Percentiles rank a stretch among this genome's conserved stretches.
phyloP scores from a whole-genome alignment of 2,888 invertebrate genomes.

The Leptopilina myrica region DNA sequence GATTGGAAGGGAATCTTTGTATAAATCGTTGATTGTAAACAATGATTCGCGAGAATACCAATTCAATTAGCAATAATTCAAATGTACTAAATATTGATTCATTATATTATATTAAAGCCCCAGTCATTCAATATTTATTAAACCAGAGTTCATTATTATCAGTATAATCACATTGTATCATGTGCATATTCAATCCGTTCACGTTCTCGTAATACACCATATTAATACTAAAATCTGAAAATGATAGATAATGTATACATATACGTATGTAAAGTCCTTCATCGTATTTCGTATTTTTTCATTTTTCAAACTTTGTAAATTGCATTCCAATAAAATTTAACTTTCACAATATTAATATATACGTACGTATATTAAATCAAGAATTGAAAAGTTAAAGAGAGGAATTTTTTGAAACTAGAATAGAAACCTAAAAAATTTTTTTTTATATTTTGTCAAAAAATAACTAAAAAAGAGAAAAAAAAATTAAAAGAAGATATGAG shows the following conservation, averaged over 20 bases:
- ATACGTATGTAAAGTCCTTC: too few species aligned
- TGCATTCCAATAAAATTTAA: too few species aligned
- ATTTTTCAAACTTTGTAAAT: background rate
- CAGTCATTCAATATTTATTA: background rate
- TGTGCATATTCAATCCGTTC: background rate
- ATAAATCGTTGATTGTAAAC: background rate
- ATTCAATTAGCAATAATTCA: slow-evolving; percentile 21
- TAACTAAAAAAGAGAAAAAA: background rate
- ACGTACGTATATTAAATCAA: background rate
- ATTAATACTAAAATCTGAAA: background rate
- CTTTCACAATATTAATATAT: background rate
- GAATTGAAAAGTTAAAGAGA: background rate
- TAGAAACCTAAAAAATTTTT: background rate
- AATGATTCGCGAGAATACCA: slow-evolving; percentile 14
- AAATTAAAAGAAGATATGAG: background rate
- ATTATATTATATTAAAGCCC: background rate
- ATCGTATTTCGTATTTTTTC: background rate
- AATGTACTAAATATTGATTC: slow-evolving; percentile 11
- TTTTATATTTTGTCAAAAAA: background rate
- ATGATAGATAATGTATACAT: background rate
- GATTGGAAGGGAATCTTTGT: slow-evolving; percentile 21
- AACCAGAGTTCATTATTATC: background rate
- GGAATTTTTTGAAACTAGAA: background rate
- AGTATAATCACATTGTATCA: slow-evolving; percentile 12
- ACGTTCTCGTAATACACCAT: background rate